Evolutionary conservation across 2,797 vertebrate genomes (phyloP).

Genomic region (Cyclura pinguis): DNA sequence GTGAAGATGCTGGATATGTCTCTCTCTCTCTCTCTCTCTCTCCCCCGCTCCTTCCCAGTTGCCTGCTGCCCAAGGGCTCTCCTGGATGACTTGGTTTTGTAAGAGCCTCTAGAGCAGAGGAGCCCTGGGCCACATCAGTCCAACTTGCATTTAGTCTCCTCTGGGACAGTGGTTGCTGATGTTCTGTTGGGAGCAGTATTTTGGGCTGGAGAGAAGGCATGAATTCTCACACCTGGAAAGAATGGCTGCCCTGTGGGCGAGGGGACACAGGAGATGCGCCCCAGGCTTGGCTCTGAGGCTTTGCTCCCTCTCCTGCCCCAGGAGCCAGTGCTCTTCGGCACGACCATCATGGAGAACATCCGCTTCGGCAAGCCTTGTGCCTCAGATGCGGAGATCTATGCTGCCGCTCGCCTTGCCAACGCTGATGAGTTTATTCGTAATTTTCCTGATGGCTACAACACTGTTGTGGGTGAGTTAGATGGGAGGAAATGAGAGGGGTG

Average conservation of each 20-base stretch:
- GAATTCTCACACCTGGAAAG: no score
- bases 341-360: slow-evolving; percentile 95
- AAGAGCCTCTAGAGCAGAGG: no score
- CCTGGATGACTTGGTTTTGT: fast-evolving
- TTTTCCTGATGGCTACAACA: slow-evolving; percentile 92
- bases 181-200: not conserved
- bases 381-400: slow-evolving; percentile 87
- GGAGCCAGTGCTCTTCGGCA: slow-evolving; percentile 95
- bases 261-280: fast-evolving
- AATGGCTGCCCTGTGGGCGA: no score
- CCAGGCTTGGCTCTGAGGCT: not conserved
- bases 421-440: slow-evolving; percentile 90
- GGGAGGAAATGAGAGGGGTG: not conserved
- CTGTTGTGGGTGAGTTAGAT: slow-evolving; percentile 86
- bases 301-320: slow-evolving; percentile 20
- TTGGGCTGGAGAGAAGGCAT: not conserved
- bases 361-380: slow-evolving; percentile 91
- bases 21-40: no score
- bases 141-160: not conserved
- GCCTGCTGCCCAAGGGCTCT: not conserved
- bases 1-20: no score
- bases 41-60: not conserved
- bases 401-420: slow-evolving; percentile 89
- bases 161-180: not conserved
- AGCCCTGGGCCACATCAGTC: no score